Evolutionary conservation across 2,113 vertebrate genomes (phyloP).

Genomic region (Uria aalge): DNA sequence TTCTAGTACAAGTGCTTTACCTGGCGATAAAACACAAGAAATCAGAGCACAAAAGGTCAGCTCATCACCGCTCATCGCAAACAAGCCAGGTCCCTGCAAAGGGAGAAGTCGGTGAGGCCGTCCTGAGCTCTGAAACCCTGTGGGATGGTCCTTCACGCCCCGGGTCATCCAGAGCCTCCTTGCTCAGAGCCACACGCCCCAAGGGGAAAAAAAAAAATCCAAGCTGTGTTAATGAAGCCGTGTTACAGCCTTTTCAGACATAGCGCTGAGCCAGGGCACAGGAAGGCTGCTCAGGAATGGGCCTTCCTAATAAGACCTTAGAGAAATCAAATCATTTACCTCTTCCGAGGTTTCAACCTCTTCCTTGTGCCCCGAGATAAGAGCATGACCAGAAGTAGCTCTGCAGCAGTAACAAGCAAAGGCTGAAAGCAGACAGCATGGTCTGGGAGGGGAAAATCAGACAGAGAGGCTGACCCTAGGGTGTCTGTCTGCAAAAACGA

Average conservation of each 20-base stretch:
- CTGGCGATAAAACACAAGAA: not conserved
- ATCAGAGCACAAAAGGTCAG: not conserved
- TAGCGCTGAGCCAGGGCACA: not conserved
- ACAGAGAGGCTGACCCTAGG: not conserved
- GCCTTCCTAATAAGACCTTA: not conserved
- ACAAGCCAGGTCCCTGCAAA: not conserved
- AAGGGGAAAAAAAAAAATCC: not conserved
- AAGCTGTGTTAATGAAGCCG: fast-evolving
- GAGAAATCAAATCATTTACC: not conserved
- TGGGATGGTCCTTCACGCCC: fast-evolving
- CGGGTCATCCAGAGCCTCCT: not conserved
- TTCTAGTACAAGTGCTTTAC: not conserved
- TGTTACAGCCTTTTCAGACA: not conserved
- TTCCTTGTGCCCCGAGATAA: not conserved
- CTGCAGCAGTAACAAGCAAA: not conserved
- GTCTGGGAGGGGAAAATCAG: not conserved
- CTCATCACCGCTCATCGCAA: not conserved
- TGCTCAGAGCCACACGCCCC: not conserved
- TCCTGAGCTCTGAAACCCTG: not conserved
- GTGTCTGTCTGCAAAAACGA: not conserved
- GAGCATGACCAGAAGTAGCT: not conserved
- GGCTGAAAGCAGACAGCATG: not conserved
- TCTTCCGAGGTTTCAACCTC: not conserved
- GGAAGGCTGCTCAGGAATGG: not conserved
- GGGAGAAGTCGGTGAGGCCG: not conserved